Evolutionary conservation across 2,797 vertebrate genomes (phyloP).

Genomic region (Sebastes flavidus): DNA sequence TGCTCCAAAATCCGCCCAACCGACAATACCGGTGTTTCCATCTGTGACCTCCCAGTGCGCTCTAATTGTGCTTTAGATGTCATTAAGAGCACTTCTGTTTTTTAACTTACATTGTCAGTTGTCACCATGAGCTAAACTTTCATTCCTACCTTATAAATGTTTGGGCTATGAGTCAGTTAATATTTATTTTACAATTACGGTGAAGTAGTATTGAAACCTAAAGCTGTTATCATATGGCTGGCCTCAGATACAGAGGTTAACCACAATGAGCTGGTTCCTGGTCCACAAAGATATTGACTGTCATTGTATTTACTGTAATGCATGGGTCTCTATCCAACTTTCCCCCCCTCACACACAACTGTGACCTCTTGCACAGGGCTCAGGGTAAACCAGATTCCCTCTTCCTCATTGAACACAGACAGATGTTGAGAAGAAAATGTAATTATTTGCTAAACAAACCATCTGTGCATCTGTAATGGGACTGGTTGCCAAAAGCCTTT

Average conservation of each 20-base stretch:
- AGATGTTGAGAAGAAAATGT: background rate
- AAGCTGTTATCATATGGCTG: background rate
- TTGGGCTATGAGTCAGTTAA: slow-evolving; percentile 37
- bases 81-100: slow-evolving; percentile 5
- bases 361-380: slow-evolving; percentile 52
- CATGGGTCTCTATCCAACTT: slow-evolving; percentile 38
- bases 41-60: background rate
- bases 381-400: slow-evolving; percentile 49
- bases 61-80: background rate
- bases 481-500: slow-evolving; percentile 58
- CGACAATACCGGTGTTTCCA: background rate
- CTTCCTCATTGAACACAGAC: slow-evolving; percentile 5
- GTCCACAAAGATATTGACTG: slow-evolving; percentile 34
- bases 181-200: slow-evolving; percentile 10
- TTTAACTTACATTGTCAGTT: background rate
- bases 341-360: slow-evolving; percentile 12
- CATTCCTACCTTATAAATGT: slow-evolving; percentile 9
- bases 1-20: background rate
- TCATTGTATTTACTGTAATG: slow-evolving; percentile 43
- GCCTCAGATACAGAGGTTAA: background rate
- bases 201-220: background rate
- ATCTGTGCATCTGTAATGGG: background rate
- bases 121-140: slow-evolving; percentile 24
- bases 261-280: slow-evolving; percentile 40
- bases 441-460: background rate